Evolutionary conservation across 1,140 invertebrate genomes (phyloP).

Genomic region (Philopotamus ludificatus): DNA sequence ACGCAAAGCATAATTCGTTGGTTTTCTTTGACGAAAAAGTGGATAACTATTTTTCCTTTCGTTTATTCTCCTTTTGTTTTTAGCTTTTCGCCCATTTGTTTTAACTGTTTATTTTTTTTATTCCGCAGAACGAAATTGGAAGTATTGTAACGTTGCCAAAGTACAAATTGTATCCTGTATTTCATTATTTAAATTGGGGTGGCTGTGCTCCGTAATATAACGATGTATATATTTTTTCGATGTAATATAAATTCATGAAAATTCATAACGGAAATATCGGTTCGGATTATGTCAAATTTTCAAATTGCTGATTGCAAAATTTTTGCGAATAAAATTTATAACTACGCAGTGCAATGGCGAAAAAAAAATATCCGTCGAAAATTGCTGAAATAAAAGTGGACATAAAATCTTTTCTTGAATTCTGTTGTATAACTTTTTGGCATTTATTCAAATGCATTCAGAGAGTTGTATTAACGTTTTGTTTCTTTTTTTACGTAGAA

Average conservation of each 20-base stretch:
- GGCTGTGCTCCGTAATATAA: no score
- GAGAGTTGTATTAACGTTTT: not conserved
- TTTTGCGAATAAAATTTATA: not conserved
- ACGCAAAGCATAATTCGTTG: constrained; percentile 36
- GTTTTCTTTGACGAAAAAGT: constrained; percentile 39
- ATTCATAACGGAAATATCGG: not conserved
- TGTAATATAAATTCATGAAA: not conserved
- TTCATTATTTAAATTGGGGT: constrained; percentile 28
- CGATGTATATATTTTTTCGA: constrained; percentile 2
- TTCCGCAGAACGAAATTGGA: constrained; percentile 10
- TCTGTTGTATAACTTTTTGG: not conserved
- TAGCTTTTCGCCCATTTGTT: constrained; percentile 18
- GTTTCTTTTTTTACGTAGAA: not conserved
- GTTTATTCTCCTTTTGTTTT: constrained; percentile 23
- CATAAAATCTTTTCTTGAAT: not conserved
- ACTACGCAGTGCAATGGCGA: no score
- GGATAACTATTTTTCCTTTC: constrained; percentile 36
- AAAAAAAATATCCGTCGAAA: not conserved
- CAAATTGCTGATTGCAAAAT: no score
- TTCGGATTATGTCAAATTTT: no score
- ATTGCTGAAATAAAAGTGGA: not conserved
- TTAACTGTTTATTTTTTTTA: constrained; percentile 18
- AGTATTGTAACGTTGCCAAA: constrained; percentile 26
- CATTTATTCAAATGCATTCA: not conserved
- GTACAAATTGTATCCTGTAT: constrained; percentile 20